phyloP scores from a whole-genome alignment of 1,140 invertebrate species.

The Pogonus chalceus region DNA sequence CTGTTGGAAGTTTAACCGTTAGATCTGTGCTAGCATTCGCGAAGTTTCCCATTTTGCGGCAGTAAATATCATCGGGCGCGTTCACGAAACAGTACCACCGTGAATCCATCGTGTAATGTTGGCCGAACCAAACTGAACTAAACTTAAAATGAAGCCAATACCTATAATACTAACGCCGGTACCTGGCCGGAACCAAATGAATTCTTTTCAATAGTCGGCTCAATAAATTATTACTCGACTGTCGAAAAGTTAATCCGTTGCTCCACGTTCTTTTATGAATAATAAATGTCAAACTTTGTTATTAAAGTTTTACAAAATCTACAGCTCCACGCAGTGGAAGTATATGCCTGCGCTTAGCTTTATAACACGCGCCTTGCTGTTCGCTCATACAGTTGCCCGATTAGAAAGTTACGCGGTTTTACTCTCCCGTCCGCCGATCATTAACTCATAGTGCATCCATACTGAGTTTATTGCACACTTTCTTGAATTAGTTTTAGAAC shows the following conservation, averaged over 20 bases:
- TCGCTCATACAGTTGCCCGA: not conserved
- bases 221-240: not conserved
- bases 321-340: not conserved
- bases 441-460: too few species aligned
- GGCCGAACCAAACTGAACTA: too few species aligned
- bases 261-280: slow-evolving; percentile 3
- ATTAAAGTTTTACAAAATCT: slow-evolving; percentile 7
- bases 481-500: too few species aligned
- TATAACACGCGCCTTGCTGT: not conserved
- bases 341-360: not conserved
- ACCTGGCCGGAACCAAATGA: not conserved
- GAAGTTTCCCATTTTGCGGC: not conserved
- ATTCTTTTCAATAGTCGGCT: not conserved
- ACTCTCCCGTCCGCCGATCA: too few species aligned
- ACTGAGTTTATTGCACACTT: too few species aligned
- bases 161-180: not conserved
- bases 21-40: not conserved
- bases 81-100: too few species aligned
- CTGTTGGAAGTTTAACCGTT: not conserved
- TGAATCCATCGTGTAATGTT: too few species aligned
- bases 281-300: slow-evolving; percentile 7
- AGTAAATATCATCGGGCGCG: not conserved
- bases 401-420: too few species aligned
- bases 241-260: slow-evolving; percentile 3
- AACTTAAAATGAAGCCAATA: too few species aligned